Conservation (phyloP, 1,140 invertebrate species). For the Cydia pomonella region DNA sequence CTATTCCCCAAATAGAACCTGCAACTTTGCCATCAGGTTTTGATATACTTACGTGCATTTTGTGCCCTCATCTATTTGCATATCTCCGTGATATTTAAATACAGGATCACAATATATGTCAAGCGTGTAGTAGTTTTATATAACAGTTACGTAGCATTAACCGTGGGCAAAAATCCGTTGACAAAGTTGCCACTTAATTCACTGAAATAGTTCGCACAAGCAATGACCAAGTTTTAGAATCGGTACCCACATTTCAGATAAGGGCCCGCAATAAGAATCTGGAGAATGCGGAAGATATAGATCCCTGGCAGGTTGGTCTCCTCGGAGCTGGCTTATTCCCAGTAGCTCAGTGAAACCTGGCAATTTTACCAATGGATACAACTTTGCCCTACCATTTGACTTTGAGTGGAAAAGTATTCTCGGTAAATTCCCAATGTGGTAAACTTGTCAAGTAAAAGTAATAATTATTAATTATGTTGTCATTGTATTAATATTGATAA, state of each 20-base stretch:
- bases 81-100: background rate
- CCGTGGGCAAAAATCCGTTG: background rate
- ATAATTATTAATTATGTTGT: background rate
- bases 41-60: background rate
- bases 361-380: slow-evolving; percentile 10
- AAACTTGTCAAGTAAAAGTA: slow-evolving; percentile 2
- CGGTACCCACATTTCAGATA: slow-evolving; percentile 60
- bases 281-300: slow-evolving; percentile 71
- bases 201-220: background rate
- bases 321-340: background rate
- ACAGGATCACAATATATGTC: background rate
- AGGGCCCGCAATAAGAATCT: slow-evolving; percentile 57
- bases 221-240: slow-evolving; percentile 15
- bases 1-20: background rate
- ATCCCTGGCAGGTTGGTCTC: slow-evolving; percentile 65
- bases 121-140: background rate
- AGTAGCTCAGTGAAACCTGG: slow-evolving; percentile 15
- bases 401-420: too few relatives aligned
- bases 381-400: background rate
- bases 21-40: slow-evolving; percentile 2
- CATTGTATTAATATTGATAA: too few relatives aligned
- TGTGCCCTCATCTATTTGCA: background rate
- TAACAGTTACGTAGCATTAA: background rate
- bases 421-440: background rate
- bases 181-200: background rate